A percentile compares a stretch with the other conserved stretches of the same genome.
phyloP scores from a whole-genome alignment of 2,113 vertebrate species.

The Macroglossus sobrinus region DNA sequence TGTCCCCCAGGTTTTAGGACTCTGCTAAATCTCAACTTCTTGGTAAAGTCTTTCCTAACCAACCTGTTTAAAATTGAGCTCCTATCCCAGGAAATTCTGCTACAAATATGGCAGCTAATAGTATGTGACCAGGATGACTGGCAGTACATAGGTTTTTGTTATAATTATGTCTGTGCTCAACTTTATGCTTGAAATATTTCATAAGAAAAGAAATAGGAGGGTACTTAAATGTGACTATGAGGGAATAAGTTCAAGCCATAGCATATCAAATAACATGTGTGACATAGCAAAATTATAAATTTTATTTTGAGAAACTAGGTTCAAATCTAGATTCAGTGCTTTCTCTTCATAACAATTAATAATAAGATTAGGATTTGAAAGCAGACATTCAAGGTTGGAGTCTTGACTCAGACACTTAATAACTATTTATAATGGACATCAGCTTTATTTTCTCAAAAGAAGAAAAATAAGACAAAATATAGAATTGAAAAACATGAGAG shows the following conservation, averaged over 20 bases:
- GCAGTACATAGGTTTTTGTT: not conserved
- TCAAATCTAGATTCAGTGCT: not conserved
- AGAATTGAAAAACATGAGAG: not conserved
- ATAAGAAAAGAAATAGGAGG: slow-evolving; percentile 41
- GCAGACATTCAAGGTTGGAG: not conserved
- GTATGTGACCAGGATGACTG: not conserved
- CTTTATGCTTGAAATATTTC: slow-evolving; percentile 46
- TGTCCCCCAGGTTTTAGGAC: not conserved
- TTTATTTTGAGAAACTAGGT: not conserved
- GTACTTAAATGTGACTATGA: not conserved
- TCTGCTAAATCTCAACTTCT: not conserved
- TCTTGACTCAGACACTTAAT: not conserved
- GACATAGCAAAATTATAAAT: not conserved
- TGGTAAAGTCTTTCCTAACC: not conserved
- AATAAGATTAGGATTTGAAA: not conserved
- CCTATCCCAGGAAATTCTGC: not conserved
- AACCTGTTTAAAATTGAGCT: not conserved
- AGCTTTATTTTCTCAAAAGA: not conserved
- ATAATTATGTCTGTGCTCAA: slow-evolving; percentile 35
- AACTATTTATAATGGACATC: not conserved
- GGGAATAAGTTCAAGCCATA: slow-evolving; percentile 23
- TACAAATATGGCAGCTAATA: not conserved
- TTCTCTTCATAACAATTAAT: not conserved
- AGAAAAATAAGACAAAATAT: not conserved
- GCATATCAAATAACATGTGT: not conserved